Evolutionary conservation across 2,113 vertebrate species (phyloP).

Genomic region (Lanius ludovicianus): DNA sequence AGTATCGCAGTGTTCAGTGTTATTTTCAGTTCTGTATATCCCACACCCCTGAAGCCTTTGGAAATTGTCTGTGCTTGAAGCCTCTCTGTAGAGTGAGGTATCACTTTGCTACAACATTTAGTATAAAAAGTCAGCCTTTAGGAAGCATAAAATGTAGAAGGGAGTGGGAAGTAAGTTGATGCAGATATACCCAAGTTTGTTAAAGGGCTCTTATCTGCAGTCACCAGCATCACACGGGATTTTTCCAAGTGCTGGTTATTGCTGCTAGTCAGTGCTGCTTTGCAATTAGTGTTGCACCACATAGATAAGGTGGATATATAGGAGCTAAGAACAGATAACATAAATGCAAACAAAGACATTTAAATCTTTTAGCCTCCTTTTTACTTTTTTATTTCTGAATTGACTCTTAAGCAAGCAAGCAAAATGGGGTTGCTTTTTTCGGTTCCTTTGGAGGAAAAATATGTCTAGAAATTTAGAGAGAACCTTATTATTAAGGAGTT

Average conservation of each 20-base stretch:
- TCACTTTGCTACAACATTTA: constrained; percentile 16
- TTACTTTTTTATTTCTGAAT: constrained; percentile 61
- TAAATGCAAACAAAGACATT: constrained; percentile 67
- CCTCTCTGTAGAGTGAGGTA: background rate
- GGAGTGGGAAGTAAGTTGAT: constrained; percentile 44
- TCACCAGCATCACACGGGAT: background rate
- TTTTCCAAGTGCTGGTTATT: constrained; percentile 61
- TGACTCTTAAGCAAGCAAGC: constrained; percentile 42
- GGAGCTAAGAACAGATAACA: constrained; percentile 70
- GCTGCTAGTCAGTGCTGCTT: constrained; percentile 25
- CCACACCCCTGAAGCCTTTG: background rate
- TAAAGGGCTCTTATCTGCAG: constrained; percentile 59
- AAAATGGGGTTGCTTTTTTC: background rate
- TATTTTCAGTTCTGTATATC: background rate
- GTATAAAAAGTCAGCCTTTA: constrained; percentile 34
- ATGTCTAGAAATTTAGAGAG: background rate
- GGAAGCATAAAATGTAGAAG: constrained; percentile 24
- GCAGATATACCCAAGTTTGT: constrained; percentile 51
- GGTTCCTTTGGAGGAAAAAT: background rate
- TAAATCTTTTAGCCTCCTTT: constrained; percentile 60
- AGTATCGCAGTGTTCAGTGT: background rate
- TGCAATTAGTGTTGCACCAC: constrained; percentile 69
- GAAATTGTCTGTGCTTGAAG: constrained; percentile 15
- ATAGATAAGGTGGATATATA: constrained; percentile 67
- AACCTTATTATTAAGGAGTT: background rate